Evolutionary conservation across 1,140 invertebrate genomes (phyloP), one percentile per base, ranked within the genome.

Genomic region (Pseudomyrmex dendroicus): DNA sequence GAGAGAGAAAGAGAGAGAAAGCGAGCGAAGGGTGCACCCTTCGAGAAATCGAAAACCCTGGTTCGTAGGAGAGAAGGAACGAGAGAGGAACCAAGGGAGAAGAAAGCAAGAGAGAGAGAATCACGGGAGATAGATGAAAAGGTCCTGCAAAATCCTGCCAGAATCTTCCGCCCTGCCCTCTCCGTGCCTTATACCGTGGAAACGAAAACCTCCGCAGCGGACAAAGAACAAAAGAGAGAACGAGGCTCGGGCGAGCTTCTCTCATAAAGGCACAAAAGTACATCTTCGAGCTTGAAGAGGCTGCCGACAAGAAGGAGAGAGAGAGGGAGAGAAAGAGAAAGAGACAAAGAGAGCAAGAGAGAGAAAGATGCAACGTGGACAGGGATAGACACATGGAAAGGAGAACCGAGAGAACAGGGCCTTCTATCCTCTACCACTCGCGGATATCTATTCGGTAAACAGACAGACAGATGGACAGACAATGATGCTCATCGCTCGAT

Each of bases 391-490:
- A 35, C 35, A 35, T 35, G 67, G 62, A 17, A 66, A 73, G 68
- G 54, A 83, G 17, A 13, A 64, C 10, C 22, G 67, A 73, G 73
- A 66, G 63, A 70, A 25, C 74, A 84, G 74, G 25, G 73, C 46
- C 63, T 78, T 72, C 73, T 78, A 68, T 84, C 67, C 74, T 35
- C 35, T 35, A 10, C 82, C 66, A 73, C 85, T 90, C 86, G 86
- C 89, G 88, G 77, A 89, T 89, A 93, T 94, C 93, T 94, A 92
- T 94, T 94, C 93, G 91, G 91, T 92, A 94, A 94, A 94, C 92
- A 94, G 86, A 90, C 87, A 83, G 86, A 89, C 90, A 88, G 90
- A 90, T 89, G 85, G 91, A 92, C 92, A 93, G 93, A 94, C 93
- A 94, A 94, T 94, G 90, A 90, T 90, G 91, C 92, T 92, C 93